Base-by-base conservation (phyloP, 2,888 invertebrate genomes). In the Drosophila pegasa region DNA sequence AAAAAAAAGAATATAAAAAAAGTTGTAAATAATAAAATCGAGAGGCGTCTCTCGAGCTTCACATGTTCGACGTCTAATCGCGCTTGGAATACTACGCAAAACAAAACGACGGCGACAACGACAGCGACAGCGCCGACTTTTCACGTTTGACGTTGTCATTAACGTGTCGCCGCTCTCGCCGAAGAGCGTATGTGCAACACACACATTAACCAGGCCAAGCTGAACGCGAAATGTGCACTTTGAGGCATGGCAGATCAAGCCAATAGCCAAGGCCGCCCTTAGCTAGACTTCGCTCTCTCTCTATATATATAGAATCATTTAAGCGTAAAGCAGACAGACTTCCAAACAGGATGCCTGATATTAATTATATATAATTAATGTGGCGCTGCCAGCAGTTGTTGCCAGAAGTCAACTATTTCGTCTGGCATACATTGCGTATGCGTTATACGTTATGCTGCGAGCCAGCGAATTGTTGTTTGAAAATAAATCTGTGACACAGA, bases 41-140 rank as follows among this genome's bases (percentile, higher is more conserved):
- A 41, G 69, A 59, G 63, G 67, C 73, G 76, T 66, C 80, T 71
- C 67, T 72, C 74, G 65, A 83, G 87, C 82, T 85, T 81, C 84
- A 91, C 92, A 91, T 92, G 91, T 91, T 91, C 82, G 88, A 85
- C 88, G 90, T 90, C 81, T 90, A 91, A 90, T 91, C 89, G 90
- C 90, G 90, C 87, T 90, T 91, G 86, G 87, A 89, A 87, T 86
- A 92, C 91, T 91, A 89, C 76, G 70, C 27, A 47, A 63, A 60
- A 59, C 62, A 52, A 69, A 64, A 56, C 33, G 57, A 75, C 45
- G 27, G 3, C 10, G 22, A 22, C 41, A n/a, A 9, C 50, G 33
- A 33, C 20, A 75, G 59, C 65, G 65, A 70, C 65, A 54, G 58
- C 45, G 54, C 48, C 55, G 68, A 35, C 63, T 47, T 37, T 37